Conservation (phyloP, 1,140 invertebrate genomes). For the Bombus superbus region DNA sequence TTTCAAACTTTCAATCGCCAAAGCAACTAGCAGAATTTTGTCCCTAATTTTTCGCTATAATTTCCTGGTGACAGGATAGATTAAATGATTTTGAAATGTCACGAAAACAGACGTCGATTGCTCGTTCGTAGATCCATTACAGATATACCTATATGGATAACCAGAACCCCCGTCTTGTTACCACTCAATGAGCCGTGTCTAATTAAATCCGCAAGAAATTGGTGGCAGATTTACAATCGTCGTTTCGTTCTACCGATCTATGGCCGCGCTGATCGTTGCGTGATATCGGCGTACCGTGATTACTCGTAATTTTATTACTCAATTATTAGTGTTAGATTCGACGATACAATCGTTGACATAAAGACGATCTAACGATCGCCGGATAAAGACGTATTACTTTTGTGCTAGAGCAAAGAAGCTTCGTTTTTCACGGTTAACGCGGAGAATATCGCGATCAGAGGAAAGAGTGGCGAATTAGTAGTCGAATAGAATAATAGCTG, state of each 20-base stretch:
- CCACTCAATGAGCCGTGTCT: constrained; percentile 1
- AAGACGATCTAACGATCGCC: not conserved
- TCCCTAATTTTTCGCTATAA: not conserved
- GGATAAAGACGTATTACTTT: not conserved
- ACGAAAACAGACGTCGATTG: too few relatives aligned
- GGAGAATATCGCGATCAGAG: not conserved
- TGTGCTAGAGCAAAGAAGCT: not conserved
- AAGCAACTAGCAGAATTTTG: not conserved
- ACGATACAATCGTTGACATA: not conserved
- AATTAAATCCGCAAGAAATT: constrained; percentile 19
- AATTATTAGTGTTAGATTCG: not conserved
- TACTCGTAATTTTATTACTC: not conserved
- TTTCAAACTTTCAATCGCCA: not conserved
- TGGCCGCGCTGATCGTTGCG: not conserved
- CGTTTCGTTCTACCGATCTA: not conserved
- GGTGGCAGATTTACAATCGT: constrained; percentile 5
- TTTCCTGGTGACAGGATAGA: not conserved
- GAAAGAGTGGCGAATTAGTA: not conserved
- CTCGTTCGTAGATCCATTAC: too few relatives aligned
- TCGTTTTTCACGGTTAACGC: not conserved
- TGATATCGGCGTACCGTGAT: not conserved
- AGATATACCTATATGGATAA: not conserved
- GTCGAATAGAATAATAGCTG: not conserved
- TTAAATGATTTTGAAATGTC: not conserved
- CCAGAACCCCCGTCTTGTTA: not conserved